A percentile compares a stretch with the other conserved stretches of the same genome.
These are phyloP conservation scores for Paratilapia polleni DNA, from an alignment of 2,113 vertebrate species.

Conservation along the genomic window DNA sequence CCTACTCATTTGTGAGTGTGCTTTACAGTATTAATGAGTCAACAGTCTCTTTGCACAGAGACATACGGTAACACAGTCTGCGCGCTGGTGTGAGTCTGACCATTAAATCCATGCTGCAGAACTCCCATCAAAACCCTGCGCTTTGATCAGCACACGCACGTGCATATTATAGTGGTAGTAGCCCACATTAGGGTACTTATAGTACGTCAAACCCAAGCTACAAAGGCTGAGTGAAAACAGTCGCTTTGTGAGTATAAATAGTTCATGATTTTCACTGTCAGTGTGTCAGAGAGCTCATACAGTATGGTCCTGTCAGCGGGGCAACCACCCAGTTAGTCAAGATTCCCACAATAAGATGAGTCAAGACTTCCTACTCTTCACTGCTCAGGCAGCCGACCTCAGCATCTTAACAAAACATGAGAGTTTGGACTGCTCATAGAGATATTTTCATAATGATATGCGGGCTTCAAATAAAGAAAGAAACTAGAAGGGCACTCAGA, in stretches of 20 bases:
- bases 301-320: not conserved
- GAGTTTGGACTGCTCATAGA: not conserved
- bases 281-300: constrained; percentile 3
- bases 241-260: not conserved
- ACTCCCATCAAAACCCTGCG: not conserved
- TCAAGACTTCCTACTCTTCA: constrained; percentile 21
- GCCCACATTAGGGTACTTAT: not conserved
- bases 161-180: not conserved
- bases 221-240: no score
- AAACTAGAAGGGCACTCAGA: not conserved
- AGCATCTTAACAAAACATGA: not conserved
- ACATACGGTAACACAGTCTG: not conserved
- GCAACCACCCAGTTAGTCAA: not conserved
- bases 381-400: not conserved
- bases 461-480: not conserved
- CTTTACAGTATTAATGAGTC: not conserved
- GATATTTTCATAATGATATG: not conserved
- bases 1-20: not conserved
- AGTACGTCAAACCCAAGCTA: not conserved
- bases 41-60: constrained; percentile 6
- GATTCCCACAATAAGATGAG: constrained; percentile 16
- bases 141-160: not conserved
- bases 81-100: constrained; percentile 1
- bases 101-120: not conserved
- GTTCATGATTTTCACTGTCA: not conserved